Base-by-base conservation (phyloP, 2,888 invertebrate genomes). In the Oligia latruncula region DNA sequence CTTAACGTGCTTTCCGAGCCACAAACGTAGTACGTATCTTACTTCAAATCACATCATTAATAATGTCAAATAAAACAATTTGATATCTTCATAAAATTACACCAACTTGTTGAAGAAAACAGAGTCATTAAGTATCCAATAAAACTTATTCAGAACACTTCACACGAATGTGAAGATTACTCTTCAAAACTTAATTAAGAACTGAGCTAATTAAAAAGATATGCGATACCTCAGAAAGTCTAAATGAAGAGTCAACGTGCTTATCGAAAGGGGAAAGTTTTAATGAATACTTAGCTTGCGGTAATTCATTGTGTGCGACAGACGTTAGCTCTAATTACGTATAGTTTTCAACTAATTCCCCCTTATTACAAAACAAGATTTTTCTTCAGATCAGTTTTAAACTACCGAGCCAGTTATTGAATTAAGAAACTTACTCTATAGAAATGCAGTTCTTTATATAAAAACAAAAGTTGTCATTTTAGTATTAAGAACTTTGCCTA, bases 201-300 rank as follows among this genome's bases (percentile, higher is more conserved):
- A 62, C 76, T 83, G 81, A 83, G 68, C 74, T 71, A 46, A 52
- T 76, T 76, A 71, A 81, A 87, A 67, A 74, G 71, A 74, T 72
- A 73, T 71, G 29, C 35, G 52, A 35, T 80, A 73, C 68, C 81
- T 81, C 70, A 70, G 68, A 73, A 70, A 81, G 71, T 78, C 40
- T 83, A 67, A 75, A 83, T 78, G 78, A 70, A 75, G 82, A 84
- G 80, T 67, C 72, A 82, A 82, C 71, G 62, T 78, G 82, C 84
- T 84, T 82, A 90, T 88, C 71, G 77, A 85, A 66, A 68, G 58
- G 72, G 13, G 13, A 60, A 87, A 89, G 81, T 90, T 90, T 84
- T 81, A 90, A 90, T 84, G 75, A 90, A 77, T 73, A 78, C 75
- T 83, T 70, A 83, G 85, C 78, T 83, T 65, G 65, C 6, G 49